Percentiles rank a stretch among this genome's conserved stretches.
Evolutionary conservation across 2,113 vertebrate genomes (phyloP).

Genomic region (Caretta caretta): DNA sequence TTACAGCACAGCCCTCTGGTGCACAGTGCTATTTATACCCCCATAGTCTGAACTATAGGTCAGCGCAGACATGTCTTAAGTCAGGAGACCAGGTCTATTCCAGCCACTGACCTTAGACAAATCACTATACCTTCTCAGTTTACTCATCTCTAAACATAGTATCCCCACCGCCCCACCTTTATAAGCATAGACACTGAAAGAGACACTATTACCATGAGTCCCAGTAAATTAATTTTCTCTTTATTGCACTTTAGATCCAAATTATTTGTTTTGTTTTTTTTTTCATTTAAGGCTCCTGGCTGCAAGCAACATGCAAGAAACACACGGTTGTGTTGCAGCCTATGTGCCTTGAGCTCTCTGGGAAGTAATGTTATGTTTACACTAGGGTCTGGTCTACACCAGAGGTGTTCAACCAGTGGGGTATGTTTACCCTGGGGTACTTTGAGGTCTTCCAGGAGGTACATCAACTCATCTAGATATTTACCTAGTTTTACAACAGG

Average conservation of each 20-base stretch:
- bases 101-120: rapidly evolving
- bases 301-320: not conserved
- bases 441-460: no score
- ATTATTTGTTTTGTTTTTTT: not conserved
- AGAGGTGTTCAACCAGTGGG: no score
- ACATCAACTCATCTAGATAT: no score
- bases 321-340: not conserved
- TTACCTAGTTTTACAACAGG: no score
- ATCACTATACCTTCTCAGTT: not conserved
- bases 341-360: not conserved
- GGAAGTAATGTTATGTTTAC: not conserved
- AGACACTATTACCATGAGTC: not conserved
- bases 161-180: rapidly evolving
- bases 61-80: no score
- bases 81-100: not conserved
- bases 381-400: not conserved
- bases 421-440: no score
- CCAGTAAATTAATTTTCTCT: not conserved
- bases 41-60: not conserved
- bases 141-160: not conserved
- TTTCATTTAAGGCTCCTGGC: not conserved
- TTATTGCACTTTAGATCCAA: not conserved
- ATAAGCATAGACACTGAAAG: not conserved
- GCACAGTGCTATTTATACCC: not conserved
- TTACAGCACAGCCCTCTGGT: not conserved